Evolutionary conservation across 2,113 vertebrate species (phyloP), one percentile per base, ranked within the genome.

Genomic region (Antechinus flavipes): DNA sequence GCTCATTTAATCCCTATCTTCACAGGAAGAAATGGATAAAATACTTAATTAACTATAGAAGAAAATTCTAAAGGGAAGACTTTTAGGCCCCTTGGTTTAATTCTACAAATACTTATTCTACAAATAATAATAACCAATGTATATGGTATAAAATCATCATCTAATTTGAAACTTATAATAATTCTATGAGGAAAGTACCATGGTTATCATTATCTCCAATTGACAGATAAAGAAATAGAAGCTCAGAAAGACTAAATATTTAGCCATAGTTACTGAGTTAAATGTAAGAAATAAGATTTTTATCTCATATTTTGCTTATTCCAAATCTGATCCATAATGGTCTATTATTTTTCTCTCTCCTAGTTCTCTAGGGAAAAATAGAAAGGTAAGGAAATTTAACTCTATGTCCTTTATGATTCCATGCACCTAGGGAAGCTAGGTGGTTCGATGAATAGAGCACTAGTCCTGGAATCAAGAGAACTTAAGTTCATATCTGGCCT

Each of bases 21-120:
- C 52, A 53, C 61, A 61, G 24, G 55, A 95, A 95, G 58, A 96
- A 91, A 90, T 27, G 76, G 50, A 90, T 54, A 30, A 92, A 90
- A 52, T 14, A 1, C 26, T 49, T 30, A 53, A 68, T 12, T 68
- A 22, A 4, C 54, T 7, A 2, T 6, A 8, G 55, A 93, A 27
- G 7, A 49, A 95, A 61, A 92, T 89, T 92, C n/a, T n/a, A 24
- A 89, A 89, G 42, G 27, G 61, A 93, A 27, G 46, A 52, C 26
- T 53, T 35, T 90, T 26, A 1, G 11, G 50, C 24, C 35, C 30
- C 49, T 56, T 24, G 1, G 6, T 24, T 68, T 54, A 4, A 0
- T 4, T 92, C 50, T 49, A 42, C n/a, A 58, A 89, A 94, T 42
- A 84, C 89, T 54, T 7, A 0, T 4, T 92, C 47, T 49, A 42